phyloP scores from a whole-genome alignment of 1,140 invertebrate genomes.

The Saxidomus purpurata region DNA sequence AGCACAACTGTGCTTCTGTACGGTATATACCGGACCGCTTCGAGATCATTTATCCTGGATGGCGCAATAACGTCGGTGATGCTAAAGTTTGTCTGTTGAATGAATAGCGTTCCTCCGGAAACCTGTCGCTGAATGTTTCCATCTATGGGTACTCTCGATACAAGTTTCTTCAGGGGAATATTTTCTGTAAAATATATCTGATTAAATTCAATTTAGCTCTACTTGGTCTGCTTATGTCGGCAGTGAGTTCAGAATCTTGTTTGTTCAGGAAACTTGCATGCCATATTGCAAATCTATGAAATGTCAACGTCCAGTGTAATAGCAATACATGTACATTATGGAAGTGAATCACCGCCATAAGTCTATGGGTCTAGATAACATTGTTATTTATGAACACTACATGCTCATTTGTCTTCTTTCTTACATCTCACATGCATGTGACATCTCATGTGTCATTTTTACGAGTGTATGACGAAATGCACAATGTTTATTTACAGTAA shows the following conservation, averaged over 20 bases:
- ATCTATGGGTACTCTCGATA: not conserved
- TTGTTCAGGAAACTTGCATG: not conserved
- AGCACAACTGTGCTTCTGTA: slow-evolving; percentile 74
- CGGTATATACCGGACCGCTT: slow-evolving; percentile 72
- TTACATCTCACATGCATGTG: not conserved
- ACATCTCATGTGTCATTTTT: not conserved
- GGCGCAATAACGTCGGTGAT: slow-evolving; percentile 80
- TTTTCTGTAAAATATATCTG: not conserved
- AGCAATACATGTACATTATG: too few relatives aligned
- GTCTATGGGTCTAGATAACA: not conserved
- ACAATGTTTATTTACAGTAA: too few relatives aligned
- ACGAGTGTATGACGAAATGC: too few relatives aligned
- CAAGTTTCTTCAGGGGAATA: not conserved
- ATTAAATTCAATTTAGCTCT: not conserved
- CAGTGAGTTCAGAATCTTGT: not conserved
- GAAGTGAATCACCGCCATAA: not conserved
- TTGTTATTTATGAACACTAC: not conserved
- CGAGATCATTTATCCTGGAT: slow-evolving; percentile 82
- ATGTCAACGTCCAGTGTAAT: too few relatives aligned
- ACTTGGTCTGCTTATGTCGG: not conserved
- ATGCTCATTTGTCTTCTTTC: not conserved
- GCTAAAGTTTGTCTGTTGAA: not conserved
- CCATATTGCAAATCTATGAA: too few relatives aligned
- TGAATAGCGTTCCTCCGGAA: slow-evolving; percentile 41
- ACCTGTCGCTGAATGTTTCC: slow-evolving; percentile 35